A percentile compares a stretch with the other conserved stretches of the same genome.
These are phyloP conservation scores for Lasius fuliginosus DNA, from an alignment of 2,888 invertebrate genomes.

Conservation along the genomic window DNA sequence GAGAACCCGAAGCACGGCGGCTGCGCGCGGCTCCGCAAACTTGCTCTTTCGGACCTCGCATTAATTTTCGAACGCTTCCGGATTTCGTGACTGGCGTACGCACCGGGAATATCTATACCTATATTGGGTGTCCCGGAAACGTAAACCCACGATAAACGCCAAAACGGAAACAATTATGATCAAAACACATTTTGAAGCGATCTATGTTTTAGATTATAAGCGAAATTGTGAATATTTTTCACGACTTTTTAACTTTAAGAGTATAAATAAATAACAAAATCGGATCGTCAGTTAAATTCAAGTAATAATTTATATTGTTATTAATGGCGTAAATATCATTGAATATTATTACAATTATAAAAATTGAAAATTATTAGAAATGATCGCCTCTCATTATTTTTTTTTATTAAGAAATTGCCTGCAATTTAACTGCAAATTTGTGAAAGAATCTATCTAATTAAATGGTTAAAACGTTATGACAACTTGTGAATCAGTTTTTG, in stretches of 20 bases:
- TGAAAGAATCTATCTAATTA: not conserved
- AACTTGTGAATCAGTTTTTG: not conserved
- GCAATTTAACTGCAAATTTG: not conserved
- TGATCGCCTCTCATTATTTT: not conserved
- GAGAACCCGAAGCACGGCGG: constrained; percentile 58
- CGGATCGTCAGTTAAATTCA: not conserved
- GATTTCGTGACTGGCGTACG: constrained; percentile 63
- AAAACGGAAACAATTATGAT: not conserved
- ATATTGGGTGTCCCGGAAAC: not conserved
- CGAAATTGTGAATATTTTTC: not conserved
- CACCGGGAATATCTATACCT: constrained; percentile 41
- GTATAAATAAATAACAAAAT: not conserved
- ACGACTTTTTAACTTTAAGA: not conserved
- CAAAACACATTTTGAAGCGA: not conserved
- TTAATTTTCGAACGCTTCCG: constrained; percentile 74
- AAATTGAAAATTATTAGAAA: not conserved
- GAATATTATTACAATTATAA: not conserved
- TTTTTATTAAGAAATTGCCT: not conserved
- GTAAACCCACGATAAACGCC: not conserved
- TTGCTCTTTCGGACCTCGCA: constrained; percentile 66
- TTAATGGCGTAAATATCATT: not conserved
- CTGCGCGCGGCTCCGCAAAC: constrained; percentile 57
- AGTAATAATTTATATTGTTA: no score
- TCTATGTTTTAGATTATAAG: not conserved
- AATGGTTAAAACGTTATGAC: not conserved